Percentiles rank a stretch among this genome's conserved stretches.
These are phyloP conservation scores for Blastobasis adustella DNA, from an alignment of 2,888 invertebrate species.

Conservation along the genomic window DNA sequence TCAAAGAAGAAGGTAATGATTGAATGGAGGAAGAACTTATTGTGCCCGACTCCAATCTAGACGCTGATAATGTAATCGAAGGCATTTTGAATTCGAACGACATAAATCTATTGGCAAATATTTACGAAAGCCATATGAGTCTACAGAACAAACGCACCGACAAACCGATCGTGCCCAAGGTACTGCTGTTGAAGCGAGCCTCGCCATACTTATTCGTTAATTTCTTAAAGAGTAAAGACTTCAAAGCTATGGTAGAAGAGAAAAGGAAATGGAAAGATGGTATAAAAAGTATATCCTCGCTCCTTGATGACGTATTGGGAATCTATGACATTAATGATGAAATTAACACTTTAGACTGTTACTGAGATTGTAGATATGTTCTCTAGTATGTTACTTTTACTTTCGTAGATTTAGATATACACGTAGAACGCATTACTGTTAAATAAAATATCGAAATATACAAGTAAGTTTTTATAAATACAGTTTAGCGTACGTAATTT, in stretches of 20 bases:
- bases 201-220: slow-evolving; percentile 76
- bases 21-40: slow-evolving; percentile 22
- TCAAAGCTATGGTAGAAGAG: slow-evolving; percentile 74
- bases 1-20: slow-evolving; percentile 29
- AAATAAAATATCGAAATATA: too few relatives aligned
- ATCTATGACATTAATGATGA: slow-evolving; percentile 70
- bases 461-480: too few relatives aligned
- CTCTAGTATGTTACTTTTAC: background rate
- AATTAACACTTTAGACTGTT: slow-evolving; percentile 82
- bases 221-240: slow-evolving; percentile 73
- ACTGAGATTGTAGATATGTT: slow-evolving; percentile 40
- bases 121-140: slow-evolving; percentile 73
- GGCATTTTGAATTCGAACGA: slow-evolving; percentile 78
- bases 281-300: slow-evolving; percentile 79
- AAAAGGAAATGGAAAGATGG: slow-evolving; percentile 80
- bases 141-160: slow-evolving; percentile 37
- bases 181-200: slow-evolving; percentile 42
- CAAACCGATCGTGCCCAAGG: slow-evolving; percentile 26
- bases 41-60: slow-evolving; percentile 18
- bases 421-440: too few relatives aligned
- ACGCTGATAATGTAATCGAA: slow-evolving; percentile 76
- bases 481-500: too few relatives aligned
- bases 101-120: slow-evolving; percentile 74
- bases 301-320: slow-evolving; percentile 83
- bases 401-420: background rate